Evolutionary conservation across 2,888 invertebrate genomes (phyloP).

Genomic region (Alloplasta piceator): DNA sequence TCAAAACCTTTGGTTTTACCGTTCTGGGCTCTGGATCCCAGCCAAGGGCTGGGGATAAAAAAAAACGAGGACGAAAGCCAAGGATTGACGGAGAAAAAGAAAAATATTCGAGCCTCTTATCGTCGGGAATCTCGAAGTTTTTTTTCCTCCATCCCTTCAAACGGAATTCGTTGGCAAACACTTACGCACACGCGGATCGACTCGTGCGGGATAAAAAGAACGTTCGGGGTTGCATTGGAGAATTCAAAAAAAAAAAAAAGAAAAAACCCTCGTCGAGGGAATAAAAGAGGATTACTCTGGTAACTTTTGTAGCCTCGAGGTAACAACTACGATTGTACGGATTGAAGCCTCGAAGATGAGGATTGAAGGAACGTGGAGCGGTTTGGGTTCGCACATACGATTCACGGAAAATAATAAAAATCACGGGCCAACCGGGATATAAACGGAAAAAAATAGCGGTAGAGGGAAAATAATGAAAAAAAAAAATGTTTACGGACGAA

Average conservation of each 20-base stretch:
- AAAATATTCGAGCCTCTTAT: constrained; percentile 23
- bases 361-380: neutral
- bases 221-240: constrained; percentile 57
- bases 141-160: constrained; percentile 3
- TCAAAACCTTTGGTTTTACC: too few species aligned
- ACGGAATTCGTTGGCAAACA: constrained; percentile 44
- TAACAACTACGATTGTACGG: constrained; percentile 36
- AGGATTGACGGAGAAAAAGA: constrained; percentile 27
- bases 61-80: too few species aligned
- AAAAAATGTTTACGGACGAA: too few species aligned
- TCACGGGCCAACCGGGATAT: constrained; percentile 58
- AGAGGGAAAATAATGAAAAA: constrained; percentile 39
- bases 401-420: constrained; percentile 67
- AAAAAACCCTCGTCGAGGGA: too few species aligned
- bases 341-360: constrained; percentile 18
- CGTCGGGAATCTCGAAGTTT: constrained; percentile 16
- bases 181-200: constrained; percentile 50
- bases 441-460: too few species aligned
- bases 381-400: neutral
- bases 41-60: too few species aligned
- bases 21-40: too few species aligned
- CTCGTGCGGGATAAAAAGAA: constrained; percentile 35
- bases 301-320: constrained; percentile 67
- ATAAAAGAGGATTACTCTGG: constrained; percentile 71
- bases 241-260: too few species aligned